Percentiles rank a stretch among this genome's conserved stretches.
Conservation (phyloP, 2,797 vertebrate species). For the Remorina albescens region DNA sequence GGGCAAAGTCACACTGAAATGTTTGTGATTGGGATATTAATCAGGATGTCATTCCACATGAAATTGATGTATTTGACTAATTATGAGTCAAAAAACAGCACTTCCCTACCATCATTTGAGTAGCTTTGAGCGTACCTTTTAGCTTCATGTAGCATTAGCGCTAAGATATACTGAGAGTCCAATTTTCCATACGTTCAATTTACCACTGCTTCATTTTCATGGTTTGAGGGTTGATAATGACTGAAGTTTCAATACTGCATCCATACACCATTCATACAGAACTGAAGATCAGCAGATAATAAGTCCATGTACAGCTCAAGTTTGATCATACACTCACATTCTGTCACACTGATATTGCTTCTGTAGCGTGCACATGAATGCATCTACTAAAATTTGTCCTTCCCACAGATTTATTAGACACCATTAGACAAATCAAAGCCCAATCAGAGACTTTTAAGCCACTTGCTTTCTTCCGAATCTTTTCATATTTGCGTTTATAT, state of each 20-base stretch:
- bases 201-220: background rate
- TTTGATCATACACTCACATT: background rate
- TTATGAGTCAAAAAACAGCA: too few relatives aligned
- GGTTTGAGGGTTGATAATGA: slow-evolving; percentile 15
- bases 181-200: background rate
- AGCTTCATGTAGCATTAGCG: background rate
- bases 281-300: background rate
- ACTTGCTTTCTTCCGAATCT: slow-evolving; percentile 26
- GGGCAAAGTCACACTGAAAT: background rate
- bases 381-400: slow-evolving; percentile 12
- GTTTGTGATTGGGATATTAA: background rate
- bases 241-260: slow-evolving; percentile 17
- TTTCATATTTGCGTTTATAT: slow-evolving; percentile 43
- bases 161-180: background rate
- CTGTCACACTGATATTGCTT: background rate
- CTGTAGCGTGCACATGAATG: background rate
- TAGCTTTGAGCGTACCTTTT: background rate
- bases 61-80: background rate
- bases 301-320: background rate
- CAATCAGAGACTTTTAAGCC: background rate
- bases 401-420: slow-evolving; percentile 22
- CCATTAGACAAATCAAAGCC: slow-evolving; percentile 34
- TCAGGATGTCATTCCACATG: background rate
- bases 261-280: background rate
- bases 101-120: background rate